Evolutionary conservation across 2,888 invertebrate genomes (phyloP), one percentile per base, ranked within the genome.

Genomic region (Oligia strigilis): DNA sequence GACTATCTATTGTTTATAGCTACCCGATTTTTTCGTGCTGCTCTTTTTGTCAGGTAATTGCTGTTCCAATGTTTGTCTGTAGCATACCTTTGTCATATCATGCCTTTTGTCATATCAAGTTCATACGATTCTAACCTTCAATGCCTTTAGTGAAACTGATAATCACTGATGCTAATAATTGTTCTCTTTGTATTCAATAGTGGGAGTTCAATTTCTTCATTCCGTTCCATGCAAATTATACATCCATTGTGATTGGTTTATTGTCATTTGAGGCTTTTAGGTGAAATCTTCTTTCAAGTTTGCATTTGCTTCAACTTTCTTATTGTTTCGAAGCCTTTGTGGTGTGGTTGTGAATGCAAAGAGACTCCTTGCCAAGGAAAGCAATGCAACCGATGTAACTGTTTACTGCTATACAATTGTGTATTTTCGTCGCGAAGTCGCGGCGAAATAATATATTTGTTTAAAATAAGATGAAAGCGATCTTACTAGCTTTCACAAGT

Each of bases 401-500:
- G 85, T 85, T 78, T 72, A 78, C 75, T 74, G 69, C 49, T 29
- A 78, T 78, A 78, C 75, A 36, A 73, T 73, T 80, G 75, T 81
- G 78, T 86, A 87, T 77, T 79, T 78, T 77, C 60, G 74, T 78
- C 82, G 78, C 62, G 75, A 70, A 64, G 64, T 72, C 80, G 73
- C 74, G 62, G 67, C 52, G 46, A 76, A 85, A 85, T 89, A 86
- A 86, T 85, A 85, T 87, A 77, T 92, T 89, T 88, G 92, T 87
- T 88, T 85, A 85, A 85, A 88, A 75, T 87, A 85, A 87, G 82
- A 87, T 64, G 86, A 89, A 89, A 86, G 88, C 72, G 62, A 74
- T 79, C 55, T 70, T 78, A 76, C 73, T 52, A 73, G 74, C 92
- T 92, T 92, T 92, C 93, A 80, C 91, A 70, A 74, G 84, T 87